Conservation (phyloP, 1,140 invertebrate species). For the Zaprionus ornatus region DNA sequence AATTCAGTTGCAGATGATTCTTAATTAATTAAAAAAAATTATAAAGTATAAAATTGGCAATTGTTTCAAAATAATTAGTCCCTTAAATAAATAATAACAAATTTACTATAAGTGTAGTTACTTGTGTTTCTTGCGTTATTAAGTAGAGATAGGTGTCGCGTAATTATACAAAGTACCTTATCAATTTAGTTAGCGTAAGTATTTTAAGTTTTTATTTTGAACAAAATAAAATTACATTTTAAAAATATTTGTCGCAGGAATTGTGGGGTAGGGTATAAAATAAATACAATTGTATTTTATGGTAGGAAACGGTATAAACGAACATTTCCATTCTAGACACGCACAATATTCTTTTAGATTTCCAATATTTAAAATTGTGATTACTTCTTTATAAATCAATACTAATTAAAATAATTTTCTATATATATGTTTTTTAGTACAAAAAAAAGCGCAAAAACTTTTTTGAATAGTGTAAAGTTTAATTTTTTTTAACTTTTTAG, state of each 20-base stretch:
- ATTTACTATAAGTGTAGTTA: slow-evolving; percentile 7
- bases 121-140: slow-evolving; percentile 27
- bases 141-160: slow-evolving; percentile 35
- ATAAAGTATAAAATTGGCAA: slow-evolving; percentile 27
- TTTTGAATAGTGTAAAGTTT: not conserved
- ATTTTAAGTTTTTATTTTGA: slow-evolving; percentile 24
- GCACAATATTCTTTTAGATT: not conserved
- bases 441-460: not conserved
- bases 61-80: not conserved
- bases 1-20: slow-evolving; percentile 19
- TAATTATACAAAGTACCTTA: slow-evolving; percentile 4
- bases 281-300: not conserved
- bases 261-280: not conserved
- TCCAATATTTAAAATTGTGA: not conserved
- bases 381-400: not conserved
- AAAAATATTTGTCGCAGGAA: not conserved
- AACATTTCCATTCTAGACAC: not conserved
- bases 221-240: slow-evolving; percentile 12
- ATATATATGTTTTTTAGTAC: not conserved
- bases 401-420: not conserved
- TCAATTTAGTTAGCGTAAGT: slow-evolving; percentile 35
- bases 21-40: slow-evolving; percentile 1
- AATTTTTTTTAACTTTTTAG: not conserved
- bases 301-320: slow-evolving; percentile 3
- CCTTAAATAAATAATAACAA: slow-evolving; percentile 1